Conservation (phyloP, 2,113 vertebrate species). For the Sebastes fasciatus region DNA sequence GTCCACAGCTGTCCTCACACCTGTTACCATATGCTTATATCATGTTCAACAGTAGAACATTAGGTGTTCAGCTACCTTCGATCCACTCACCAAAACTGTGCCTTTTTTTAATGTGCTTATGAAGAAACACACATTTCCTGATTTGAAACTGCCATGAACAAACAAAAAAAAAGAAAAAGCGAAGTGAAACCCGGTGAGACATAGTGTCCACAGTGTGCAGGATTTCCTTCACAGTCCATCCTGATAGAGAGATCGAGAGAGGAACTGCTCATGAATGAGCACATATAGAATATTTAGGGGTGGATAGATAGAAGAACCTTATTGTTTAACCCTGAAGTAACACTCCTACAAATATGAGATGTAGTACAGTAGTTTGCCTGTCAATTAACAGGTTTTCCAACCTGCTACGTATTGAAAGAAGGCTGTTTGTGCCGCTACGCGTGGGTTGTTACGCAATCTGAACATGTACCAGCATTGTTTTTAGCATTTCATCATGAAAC, state of each 20-base stretch:
- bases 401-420: neutral
- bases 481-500: too few species aligned
- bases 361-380: neutral
- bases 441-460: too few species aligned
- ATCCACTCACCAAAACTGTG: slow-evolving; percentile 7
- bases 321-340: neutral
- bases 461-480: too few species aligned
- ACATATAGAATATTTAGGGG: slow-evolving; percentile 14
- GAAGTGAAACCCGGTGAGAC: slow-evolving; percentile 75
- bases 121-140: slow-evolving; percentile 74
- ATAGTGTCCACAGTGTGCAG: slow-evolving; percentile 40
- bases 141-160: slow-evolving; percentile 56
- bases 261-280: slow-evolving; percentile 10
- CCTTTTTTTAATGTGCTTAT: slow-evolving; percentile 20
- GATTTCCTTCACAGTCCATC: slow-evolving; percentile 65
- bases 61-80: neutral
- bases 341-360: neutral
- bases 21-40: slow-evolving; percentile 63
- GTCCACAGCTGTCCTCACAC: slow-evolving; percentile 76
- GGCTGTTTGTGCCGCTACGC: too few species aligned
- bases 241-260: slow-evolving; percentile 43
- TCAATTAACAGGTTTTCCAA: neutral
- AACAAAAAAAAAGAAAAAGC: slow-evolving; percentile 56
- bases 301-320: neutral
- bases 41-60: neutral